These are phyloP conservation scores for Malaclemys terrapin DNA, from an alignment of 2,113 vertebrate genomes.

Conservation along the genomic window DNA sequence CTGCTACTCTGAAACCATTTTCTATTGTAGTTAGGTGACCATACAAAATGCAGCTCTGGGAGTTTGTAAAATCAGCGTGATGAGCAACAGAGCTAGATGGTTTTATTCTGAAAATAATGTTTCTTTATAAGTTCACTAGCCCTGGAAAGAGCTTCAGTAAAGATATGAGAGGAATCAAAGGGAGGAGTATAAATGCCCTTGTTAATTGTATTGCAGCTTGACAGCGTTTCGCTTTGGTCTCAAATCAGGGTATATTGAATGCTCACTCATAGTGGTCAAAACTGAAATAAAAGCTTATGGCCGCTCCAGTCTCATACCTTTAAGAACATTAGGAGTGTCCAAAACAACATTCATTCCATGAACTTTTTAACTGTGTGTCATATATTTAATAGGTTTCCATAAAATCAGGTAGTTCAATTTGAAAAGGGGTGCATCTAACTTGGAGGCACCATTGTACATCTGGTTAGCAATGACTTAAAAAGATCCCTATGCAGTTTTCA, in stretches of 20 bases:
- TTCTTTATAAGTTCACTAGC: not conserved
- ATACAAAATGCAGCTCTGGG: not conserved
- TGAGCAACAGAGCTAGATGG: not conserved
- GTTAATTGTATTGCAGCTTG: not conserved
- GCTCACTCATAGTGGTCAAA: not conserved
- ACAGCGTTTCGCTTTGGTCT: not conserved
- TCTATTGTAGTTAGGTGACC: not conserved
- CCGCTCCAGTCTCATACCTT: not conserved
- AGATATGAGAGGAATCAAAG: constrained; percentile 1
- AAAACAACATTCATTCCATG: not conserved
- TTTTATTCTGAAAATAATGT: not conserved
- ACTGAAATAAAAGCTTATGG: not conserved
- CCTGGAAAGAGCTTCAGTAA: constrained; percentile 19
- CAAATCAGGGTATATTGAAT: not conserved
- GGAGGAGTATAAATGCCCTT: not conserved
- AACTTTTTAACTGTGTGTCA: not conserved
- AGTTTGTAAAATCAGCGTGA: not conserved
- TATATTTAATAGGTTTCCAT: not conserved
- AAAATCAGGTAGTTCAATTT: rapidly evolving
- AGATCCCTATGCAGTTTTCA: rapidly evolving
- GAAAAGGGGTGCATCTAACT: rapidly evolving
- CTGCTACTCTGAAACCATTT: no score
- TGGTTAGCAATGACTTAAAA: rapidly evolving
- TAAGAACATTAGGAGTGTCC: not conserved
- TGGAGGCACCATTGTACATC: rapidly evolving